phyloP scores from a whole-genome alignment of 2,797 vertebrate genomes.

The Bradypodion ventrale region DNA sequence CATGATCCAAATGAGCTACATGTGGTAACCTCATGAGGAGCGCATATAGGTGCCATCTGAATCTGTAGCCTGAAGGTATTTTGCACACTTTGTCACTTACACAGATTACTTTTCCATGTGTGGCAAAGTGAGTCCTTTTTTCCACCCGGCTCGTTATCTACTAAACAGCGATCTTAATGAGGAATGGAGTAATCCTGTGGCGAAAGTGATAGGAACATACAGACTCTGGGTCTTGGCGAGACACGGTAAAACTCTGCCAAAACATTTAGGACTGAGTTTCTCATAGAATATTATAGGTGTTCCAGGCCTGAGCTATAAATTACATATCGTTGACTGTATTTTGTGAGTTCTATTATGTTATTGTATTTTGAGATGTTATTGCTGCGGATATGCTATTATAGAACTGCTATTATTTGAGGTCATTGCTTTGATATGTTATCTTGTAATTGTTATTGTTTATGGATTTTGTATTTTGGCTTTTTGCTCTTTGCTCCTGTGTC shows the following conservation, averaged over 20 bases:
- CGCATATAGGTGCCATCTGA: slow-evolving; percentile 1
- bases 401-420: too few species aligned
- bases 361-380: too few species aligned
- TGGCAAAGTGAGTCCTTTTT: slow-evolving; percentile 22
- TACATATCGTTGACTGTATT: too few species aligned
- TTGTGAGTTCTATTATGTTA: too few species aligned
- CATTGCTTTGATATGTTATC: too few species aligned
- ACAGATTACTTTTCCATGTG: slow-evolving; percentile 24
- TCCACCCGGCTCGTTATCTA: slow-evolving; percentile 11
- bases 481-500: too few species aligned
- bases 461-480: too few species aligned
- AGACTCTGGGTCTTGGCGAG: slow-evolving; percentile 11
- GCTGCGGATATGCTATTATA: too few species aligned
- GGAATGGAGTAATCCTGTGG: slow-evolving; percentile 15
- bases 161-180: slow-evolving; percentile 7
- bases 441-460: too few species aligned
- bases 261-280: neutral
- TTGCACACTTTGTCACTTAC: slow-evolving; percentile 11
- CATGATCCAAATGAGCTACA: neutral
- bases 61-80: slow-evolving; percentile 5
- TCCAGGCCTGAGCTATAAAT: neutral
- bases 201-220: neutral
- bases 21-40: slow-evolving; percentile 13
- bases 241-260: slow-evolving; percentile 6
- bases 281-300: neutral